Conservation (phyloP, 2,888 invertebrate species). For the Laothoe populi region DNA sequence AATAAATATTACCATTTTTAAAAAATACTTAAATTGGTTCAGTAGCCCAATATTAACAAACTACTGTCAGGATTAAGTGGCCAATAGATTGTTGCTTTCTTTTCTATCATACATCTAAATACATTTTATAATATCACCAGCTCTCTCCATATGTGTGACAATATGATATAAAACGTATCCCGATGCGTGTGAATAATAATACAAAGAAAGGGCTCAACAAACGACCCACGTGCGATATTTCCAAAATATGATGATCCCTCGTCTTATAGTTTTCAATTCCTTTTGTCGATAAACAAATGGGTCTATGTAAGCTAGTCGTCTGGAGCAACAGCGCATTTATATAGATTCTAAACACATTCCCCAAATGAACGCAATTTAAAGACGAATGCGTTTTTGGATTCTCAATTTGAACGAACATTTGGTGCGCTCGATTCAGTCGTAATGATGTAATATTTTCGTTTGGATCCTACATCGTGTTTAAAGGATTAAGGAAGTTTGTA, state of each 20-base stretch:
- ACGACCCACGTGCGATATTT: slow-evolving; percentile 53
- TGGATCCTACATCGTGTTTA: slow-evolving; percentile 13
- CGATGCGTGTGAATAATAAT: slow-evolving; percentile 71
- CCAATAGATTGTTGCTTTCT: no score
- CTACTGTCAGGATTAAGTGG: no score
- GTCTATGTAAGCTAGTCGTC: slow-evolving; percentile 38
- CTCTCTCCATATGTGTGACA: slow-evolving; percentile 50
- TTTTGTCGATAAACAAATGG: slow-evolving; percentile 3
- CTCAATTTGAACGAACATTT: slow-evolving; percentile 71
- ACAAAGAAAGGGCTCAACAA: slow-evolving; percentile 60
- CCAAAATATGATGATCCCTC: slow-evolving; percentile 58
- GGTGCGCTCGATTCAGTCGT: slow-evolving; percentile 61
- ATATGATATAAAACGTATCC: slow-evolving; percentile 56
- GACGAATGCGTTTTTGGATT: slow-evolving; percentile 74
- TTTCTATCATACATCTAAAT: no score
- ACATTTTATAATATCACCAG: neutral
- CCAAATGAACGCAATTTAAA: slow-evolving; percentile 82
- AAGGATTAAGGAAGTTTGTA: neutral
- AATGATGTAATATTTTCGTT: slow-evolving; percentile 66
- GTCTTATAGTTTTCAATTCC: neutral
- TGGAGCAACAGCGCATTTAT: slow-evolving; percentile 69
- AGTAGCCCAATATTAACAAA: no score
- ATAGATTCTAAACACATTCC: slow-evolving; percentile 78
- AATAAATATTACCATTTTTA: no score
- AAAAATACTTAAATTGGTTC: no score